Base-by-base conservation (phyloP, 2,113 vertebrate species). In the Thalassarche chlororhynchos region DNA sequence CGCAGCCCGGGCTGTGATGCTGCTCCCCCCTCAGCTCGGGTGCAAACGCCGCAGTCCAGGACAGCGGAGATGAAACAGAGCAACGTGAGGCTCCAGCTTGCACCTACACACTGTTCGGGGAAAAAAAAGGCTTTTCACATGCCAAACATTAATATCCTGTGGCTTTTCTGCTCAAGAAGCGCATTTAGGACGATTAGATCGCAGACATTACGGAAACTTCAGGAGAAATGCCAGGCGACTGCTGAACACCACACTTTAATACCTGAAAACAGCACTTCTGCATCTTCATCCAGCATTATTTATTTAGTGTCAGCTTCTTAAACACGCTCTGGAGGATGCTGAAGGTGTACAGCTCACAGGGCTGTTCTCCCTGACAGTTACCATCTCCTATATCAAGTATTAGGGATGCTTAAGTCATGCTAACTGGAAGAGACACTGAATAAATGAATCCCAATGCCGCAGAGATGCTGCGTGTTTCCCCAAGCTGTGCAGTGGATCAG, bases 401-500 rank as follows among this genome's bases (percentile, higher is more conserved):
- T 21, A 52, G 44, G 62, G 74, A 47, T 38, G 69, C 69, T 52
- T 36, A 29, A 81, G 62, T 52, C 47, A 31, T 4, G 2, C n/a
- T 54, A 44, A 70, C 51, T 60, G 85, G 74, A 69, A 70, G 49
- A 70, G 89, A 40, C 61, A 29, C 55, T 11, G 79, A 69, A 75
- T 75, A 75, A 75, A 92, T 16, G 55, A 61, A 64, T 70, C 62
- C 62, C 34, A 34, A 5, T 15, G 36, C 49, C 1, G 2, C 52
- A 42, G 77, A 54, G n/a, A 42, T 2, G 52, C 46, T 0, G 2
- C 0, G 5, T 12, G 20, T 49, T 81, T 42, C 52, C 70, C 38
- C 44, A 17, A 10, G 64, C 40, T 9, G 18, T 24, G 60, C 38
- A n/a, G 62, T 1, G 1, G 14, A 29, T 44, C 47, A 18, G 71